These are phyloP conservation scores for Apostichopus californicus DNA, from an alignment of 35 echinoderm and acorn worm genomes.

Conservation along the genomic window DNA sequence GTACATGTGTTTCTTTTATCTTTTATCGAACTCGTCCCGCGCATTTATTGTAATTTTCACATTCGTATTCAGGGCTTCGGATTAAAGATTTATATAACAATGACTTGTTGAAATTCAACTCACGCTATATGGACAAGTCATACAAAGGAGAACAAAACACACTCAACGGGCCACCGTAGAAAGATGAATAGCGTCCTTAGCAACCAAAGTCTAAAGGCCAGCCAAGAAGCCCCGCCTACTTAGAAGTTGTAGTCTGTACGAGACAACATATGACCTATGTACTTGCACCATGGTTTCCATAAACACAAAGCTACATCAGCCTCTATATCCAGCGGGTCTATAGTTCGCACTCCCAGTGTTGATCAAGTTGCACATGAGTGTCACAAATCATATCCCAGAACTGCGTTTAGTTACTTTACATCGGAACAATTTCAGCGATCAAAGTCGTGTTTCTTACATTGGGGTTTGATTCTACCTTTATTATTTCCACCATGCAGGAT, in stretches of 20 bases:
- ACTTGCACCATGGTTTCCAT: conserved; percentile 71
- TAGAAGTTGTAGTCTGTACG: neutral
- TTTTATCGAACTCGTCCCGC: conserved; percentile 17
- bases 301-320: conserved; percentile 75
- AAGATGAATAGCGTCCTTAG: conserved; percentile 72
- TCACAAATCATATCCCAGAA: neutral
- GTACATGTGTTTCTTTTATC: conserved; percentile 25
- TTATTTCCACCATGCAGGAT: conserved; percentile 85
- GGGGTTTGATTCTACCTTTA: neutral
- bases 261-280: conserved; percentile 53
- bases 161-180: conserved; percentile 39
- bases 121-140: neutral
- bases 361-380: conserved; percentile 37
- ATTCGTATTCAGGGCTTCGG: conserved; percentile 17
- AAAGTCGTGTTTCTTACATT: conserved; percentile 13
- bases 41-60: conserved; percentile 24
- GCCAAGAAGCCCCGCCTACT: conserved; percentile 31
- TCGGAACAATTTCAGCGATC: neutral
- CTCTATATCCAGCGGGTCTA: neutral
- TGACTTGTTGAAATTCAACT: conserved; percentile 45
- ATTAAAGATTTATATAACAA: conserved; percentile 23
- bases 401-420: neutral
- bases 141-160: conserved; percentile 7
- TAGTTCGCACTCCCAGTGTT: neutral
- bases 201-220: conserved; percentile 73